Evolutionary conservation across 2,888 invertebrate genomes (phyloP).

Genomic region (Drosophila imparisetae): DNA sequence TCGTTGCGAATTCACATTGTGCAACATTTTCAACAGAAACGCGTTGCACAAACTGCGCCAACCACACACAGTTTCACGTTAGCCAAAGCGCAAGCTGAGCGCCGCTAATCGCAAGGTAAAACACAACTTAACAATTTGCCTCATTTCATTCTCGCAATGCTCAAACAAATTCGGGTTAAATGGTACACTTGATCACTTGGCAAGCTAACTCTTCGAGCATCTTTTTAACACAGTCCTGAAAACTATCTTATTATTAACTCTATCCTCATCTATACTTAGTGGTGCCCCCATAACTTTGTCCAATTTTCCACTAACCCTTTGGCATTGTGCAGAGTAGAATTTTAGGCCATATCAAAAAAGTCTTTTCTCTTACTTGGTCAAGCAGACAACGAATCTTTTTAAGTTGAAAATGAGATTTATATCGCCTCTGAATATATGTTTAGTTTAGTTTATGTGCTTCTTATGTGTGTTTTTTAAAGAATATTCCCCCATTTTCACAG

Average conservation of each 20-base stretch:
- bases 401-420: slow-evolving; percentile 48
- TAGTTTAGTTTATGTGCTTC: slow-evolving; percentile 52
- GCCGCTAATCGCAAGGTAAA: slow-evolving; percentile 47
- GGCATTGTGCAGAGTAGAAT: slow-evolving; percentile 61
- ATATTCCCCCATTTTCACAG: neutral
- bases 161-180: slow-evolving; percentile 10
- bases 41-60: slow-evolving; percentile 44
- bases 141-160: slow-evolving; percentile 15
- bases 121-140: slow-evolving; percentile 16
- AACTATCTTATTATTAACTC: neutral
- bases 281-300: slow-evolving; percentile 21
- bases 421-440: slow-evolving; percentile 35
- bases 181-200: slow-evolving; percentile 21
- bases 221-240: neutral
- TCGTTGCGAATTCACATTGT: slow-evolving; percentile 71
- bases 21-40: slow-evolving; percentile 53
- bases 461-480: slow-evolving; percentile 37
- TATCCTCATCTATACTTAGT: neutral
- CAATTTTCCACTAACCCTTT: slow-evolving; percentile 59
- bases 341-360: neutral
- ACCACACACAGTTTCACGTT: slow-evolving; percentile 34
- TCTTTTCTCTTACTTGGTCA: neutral
- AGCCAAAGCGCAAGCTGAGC: slow-evolving; percentile 23
- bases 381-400: neutral
- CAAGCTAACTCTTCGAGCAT: slow-evolving; percentile 12